phyloP scores from a whole-genome alignment of 2,113 vertebrate species.

The Hemibagrus wyckioides region DNA sequence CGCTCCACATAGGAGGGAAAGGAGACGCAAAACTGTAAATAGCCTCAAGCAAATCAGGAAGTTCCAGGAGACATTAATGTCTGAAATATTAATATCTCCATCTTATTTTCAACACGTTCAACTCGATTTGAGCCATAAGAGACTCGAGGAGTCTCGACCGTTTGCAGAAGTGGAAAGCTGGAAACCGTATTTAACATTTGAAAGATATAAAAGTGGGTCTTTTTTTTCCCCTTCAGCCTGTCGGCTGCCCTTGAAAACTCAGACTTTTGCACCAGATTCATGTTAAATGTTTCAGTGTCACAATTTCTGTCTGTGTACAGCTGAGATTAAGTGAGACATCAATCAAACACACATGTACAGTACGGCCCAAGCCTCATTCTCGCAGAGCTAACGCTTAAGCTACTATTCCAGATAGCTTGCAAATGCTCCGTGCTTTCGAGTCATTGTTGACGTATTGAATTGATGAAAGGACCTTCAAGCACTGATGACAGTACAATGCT shows the following conservation, averaged over 20 bases:
- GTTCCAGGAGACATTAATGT: slow-evolving; percentile 30
- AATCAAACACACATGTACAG: slow-evolving; percentile 32
- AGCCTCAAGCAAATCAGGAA: slow-evolving; percentile 49
- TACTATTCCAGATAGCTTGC: slow-evolving; percentile 61
- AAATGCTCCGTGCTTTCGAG: slow-evolving; percentile 65
- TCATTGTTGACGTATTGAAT: slow-evolving; percentile 51
- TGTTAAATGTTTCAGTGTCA: slow-evolving; percentile 59
- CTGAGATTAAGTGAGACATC: slow-evolving; percentile 51
- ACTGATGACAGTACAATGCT: slow-evolving; percentile 31
- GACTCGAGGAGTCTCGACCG: slow-evolving; percentile 46
- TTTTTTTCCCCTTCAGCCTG: background rate
- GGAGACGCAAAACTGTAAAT: slow-evolving; percentile 42
- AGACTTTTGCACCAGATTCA: slow-evolving; percentile 4
- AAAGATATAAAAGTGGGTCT: background rate
- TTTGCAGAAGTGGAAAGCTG: slow-evolving; percentile 50
- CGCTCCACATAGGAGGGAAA: slow-evolving; percentile 7
- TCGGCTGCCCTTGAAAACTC: slow-evolving; percentile 3
- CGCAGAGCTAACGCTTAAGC: slow-evolving; percentile 39
- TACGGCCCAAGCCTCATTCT: slow-evolving; percentile 18
- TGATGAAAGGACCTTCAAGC: slow-evolving; percentile 41
- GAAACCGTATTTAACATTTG: slow-evolving; percentile 45
- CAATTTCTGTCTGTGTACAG: slow-evolving; percentile 74
- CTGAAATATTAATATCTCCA: slow-evolving; percentile 17
- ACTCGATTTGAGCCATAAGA: slow-evolving; percentile 48
- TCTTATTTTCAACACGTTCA: slow-evolving; percentile 25